Evolutionary conservation across 92 coral and sea anemone genomes (phyloP), one percentile per base, ranked within the genome.

Genomic region (Palythoa grandis): DNA sequence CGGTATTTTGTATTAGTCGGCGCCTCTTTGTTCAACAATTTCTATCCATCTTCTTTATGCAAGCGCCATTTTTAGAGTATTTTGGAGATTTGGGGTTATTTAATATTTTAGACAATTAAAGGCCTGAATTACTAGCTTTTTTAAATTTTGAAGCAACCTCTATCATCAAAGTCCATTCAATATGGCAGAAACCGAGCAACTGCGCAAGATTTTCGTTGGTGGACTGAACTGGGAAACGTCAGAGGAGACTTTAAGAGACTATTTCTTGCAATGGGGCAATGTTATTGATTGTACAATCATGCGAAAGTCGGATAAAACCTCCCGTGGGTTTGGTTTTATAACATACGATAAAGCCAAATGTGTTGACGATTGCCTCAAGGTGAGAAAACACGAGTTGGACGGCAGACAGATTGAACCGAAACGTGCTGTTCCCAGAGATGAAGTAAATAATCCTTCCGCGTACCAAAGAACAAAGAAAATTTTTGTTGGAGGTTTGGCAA

Each of bases 281-380:
- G 89, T 92, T 76, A 97, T 97, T 1, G 99, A 97, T 73, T 95
- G 98, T 70, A 93, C 93, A 20, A 94, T 97, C 53, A 97, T 97
- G 99, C 93, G 95, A 66, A 90, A 83, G 17, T 89, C 92, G 67
- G 91, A 89, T 50, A 93, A 91, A 47, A 91, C 92, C 12, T 97
- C 99, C 57, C 95, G 99, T 56, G 99, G 99, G 10, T 97, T 97
- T 82, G 99, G 99, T 3, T 97, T 97, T 86, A 97, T 97, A 14
- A 97, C 99, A 19, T 97, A 89, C 83, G 94, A 92, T 40, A 91
- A 88, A 23, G 88, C 98, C 13, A 73, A 90, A 72, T 94, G 95
- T 43, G 99, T 97, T 6, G 98, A 97, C 29, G 99, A 95, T 16
- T 91, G 91, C 65, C 87, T 97, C 47, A 90, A 90, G 58, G 94